A percentile compares a stretch with the other conserved stretches of the same genome.
These are phyloP conservation scores for Xiphorhynchus elegans DNA, from an alignment of 2,113 vertebrate species.

Conservation along the genomic window DNA sequence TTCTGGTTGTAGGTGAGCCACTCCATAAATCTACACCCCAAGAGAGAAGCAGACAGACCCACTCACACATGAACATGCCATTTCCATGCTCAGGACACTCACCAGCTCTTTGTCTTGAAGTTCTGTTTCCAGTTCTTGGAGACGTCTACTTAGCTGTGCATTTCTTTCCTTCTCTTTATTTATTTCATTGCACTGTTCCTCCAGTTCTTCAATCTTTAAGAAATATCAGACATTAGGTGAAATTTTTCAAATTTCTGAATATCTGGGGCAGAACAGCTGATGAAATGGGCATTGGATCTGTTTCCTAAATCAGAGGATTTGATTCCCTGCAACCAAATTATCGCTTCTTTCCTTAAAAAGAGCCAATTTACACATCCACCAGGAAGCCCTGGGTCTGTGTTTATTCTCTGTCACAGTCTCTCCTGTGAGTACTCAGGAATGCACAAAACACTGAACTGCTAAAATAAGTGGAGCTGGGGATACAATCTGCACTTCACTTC, in stretches of 20 bases:
- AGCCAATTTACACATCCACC: not conserved
- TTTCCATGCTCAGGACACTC: slow-evolving; percentile 19
- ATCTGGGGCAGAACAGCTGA: not conserved
- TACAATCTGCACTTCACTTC: not conserved
- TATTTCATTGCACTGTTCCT: slow-evolving; percentile 87
- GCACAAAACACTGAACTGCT: not conserved
- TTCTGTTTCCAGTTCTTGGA: slow-evolving; percentile 88
- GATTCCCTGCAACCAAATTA: not conserved
- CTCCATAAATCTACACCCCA: not conserved
- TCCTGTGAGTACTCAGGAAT: not conserved
- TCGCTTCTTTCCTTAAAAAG: not conserved
- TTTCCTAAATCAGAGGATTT: not conserved
- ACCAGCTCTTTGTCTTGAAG: slow-evolving; percentile 92
- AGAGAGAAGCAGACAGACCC: not conserved
- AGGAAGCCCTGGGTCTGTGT: not conserved
- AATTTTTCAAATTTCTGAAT: not conserved
- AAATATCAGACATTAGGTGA: not conserved
- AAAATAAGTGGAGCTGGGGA: not conserved
- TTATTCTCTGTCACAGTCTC: not conserved
- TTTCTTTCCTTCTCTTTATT: slow-evolving; percentile 89
- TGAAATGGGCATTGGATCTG: not conserved
- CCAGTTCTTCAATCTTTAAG: slow-evolving; percentile 88
- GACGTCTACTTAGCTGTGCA: slow-evolving; percentile 78
- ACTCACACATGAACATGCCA: not conserved
- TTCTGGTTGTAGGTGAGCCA: not conserved